Evolutionary conservation across 2,113 vertebrate species (phyloP).

Genomic region (Notiomystis cincta): DNA sequence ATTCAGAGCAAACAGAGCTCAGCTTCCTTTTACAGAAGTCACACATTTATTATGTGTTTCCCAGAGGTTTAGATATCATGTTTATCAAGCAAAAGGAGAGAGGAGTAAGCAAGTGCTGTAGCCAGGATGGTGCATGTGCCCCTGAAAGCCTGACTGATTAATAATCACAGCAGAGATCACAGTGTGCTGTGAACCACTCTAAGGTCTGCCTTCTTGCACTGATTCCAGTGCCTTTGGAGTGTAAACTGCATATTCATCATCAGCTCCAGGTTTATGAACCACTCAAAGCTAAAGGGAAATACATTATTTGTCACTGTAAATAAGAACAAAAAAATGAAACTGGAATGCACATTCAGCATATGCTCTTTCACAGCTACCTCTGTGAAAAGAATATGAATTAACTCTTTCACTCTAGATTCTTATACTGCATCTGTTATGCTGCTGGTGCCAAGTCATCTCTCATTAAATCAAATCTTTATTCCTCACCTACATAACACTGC

Average conservation of each 20-base stretch:
- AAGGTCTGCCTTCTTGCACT: background rate
- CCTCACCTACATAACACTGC: background rate
- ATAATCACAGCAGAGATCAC: background rate
- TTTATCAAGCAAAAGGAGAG: background rate
- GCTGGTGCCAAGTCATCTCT: background rate
- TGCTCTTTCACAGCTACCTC: background rate
- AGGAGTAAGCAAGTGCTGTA: background rate
- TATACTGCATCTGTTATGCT: background rate
- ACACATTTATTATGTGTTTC: background rate
- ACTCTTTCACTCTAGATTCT: constrained; percentile 8
- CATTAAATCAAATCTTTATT: constrained; percentile 28
- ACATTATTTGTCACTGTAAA: constrained; percentile 30
- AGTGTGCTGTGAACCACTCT: background rate
- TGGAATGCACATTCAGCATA: background rate
- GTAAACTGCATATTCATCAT: constrained; percentile 7
- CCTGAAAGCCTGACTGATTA: constrained; percentile 21
- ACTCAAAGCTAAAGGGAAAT: constrained; percentile 21
- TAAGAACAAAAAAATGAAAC: background rate
- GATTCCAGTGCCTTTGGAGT: constrained; percentile 5
- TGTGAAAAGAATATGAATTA: constrained; percentile 31
- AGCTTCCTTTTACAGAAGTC: background rate
- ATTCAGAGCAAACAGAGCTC: background rate
- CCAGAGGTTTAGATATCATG: background rate
- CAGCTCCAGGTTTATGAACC: constrained; percentile 18
- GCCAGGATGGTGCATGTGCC: background rate